These are phyloP conservation scores for Maniola jurtina DNA, from an alignment of 1,140 invertebrate species.

Conservation along the genomic window DNA sequence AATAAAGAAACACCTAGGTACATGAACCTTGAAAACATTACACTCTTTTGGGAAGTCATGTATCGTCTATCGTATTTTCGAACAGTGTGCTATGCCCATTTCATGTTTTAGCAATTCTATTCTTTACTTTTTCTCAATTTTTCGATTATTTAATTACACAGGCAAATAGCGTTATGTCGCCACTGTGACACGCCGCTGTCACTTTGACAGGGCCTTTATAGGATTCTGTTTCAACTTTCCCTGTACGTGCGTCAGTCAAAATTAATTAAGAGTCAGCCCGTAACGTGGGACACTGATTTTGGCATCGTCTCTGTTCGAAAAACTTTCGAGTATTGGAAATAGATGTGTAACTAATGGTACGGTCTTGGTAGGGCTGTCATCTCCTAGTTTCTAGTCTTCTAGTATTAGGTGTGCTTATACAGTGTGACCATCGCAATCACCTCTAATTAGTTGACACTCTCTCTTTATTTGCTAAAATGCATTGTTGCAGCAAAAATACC, in stretches of 20 bases:
- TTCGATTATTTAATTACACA: background rate
- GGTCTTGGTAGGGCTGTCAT: constrained; percentile 27
- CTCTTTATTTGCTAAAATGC: too few relatives aligned
- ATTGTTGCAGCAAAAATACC: too few relatives aligned
- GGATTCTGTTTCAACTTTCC: constrained; percentile 31
- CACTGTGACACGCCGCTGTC: constrained; percentile 11
- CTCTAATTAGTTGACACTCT: too few relatives aligned
- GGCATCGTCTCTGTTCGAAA: constrained; percentile 51
- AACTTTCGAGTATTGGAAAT: constrained; percentile 64
- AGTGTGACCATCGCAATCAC: too few relatives aligned
- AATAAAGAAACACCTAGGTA: too few relatives aligned
- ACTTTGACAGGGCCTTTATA: constrained; percentile 22
- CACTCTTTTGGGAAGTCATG: too few relatives aligned
- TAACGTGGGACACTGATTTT: constrained; percentile 40
- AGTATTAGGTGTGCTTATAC: too few relatives aligned
- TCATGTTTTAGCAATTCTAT: too few relatives aligned
- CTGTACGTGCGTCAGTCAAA: constrained; percentile 45
- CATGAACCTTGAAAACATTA: too few relatives aligned
- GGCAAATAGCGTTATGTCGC: constrained; percentile 1
- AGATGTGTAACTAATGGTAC: constrained; percentile 63
- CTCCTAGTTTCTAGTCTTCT: too few relatives aligned
- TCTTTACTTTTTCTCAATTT: constrained; percentile 8
- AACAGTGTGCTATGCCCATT: too few relatives aligned
- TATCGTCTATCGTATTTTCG: too few relatives aligned
- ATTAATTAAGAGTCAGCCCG: constrained; percentile 60